A percentile compares a stretch with the other conserved stretches of the same genome.
These are phyloP conservation scores for Triplophysa bombifrons DNA, from an alignment of 2,797 vertebrate genomes.

Conservation along the genomic window DNA sequence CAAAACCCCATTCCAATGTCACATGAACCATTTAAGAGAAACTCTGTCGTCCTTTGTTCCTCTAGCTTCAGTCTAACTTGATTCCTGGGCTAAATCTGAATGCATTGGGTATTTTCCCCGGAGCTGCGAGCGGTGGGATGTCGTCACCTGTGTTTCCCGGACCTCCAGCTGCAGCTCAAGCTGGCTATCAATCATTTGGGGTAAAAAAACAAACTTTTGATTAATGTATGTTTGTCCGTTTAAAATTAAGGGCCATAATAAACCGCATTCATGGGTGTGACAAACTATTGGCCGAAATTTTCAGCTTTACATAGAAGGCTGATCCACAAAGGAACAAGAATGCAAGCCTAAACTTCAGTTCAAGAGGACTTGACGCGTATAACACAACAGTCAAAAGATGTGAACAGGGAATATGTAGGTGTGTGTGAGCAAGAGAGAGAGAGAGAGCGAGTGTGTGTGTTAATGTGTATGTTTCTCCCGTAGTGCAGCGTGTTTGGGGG, in stretches of 20 bases:
- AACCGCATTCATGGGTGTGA: background rate
- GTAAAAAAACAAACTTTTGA: conserved; percentile 74
- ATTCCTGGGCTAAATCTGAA: conserved; percentile 98
- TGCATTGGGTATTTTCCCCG: conserved; percentile 93
- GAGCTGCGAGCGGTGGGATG: conserved; percentile 88
- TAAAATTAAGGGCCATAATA: background rate
- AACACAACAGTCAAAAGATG: background rate
- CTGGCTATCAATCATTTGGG: conserved; percentile 89
- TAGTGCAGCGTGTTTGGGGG: conserved; percentile 78
- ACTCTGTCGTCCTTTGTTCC: conserved; percentile 8
- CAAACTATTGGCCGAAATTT: background rate
- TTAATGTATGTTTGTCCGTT: conserved; percentile 13
- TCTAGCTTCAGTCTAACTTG: conserved; percentile 96
- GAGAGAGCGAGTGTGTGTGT: conserved; percentile 50
- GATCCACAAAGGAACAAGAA: background rate
- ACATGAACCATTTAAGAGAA: background rate
- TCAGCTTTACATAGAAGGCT: background rate
- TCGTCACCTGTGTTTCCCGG: conserved; percentile 87
- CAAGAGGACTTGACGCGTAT: too few relatives aligned
- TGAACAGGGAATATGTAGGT: background rate
- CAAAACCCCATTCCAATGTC: too few relatives aligned
- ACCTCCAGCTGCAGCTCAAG: conserved; percentile 84
- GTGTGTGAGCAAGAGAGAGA: background rate
- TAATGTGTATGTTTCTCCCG: conserved; percentile 66
- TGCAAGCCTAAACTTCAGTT: background rate